These are phyloP conservation scores for Drosophila asahinai DNA, from an alignment of 1,140 invertebrate genomes.

Conservation along the genomic window DNA sequence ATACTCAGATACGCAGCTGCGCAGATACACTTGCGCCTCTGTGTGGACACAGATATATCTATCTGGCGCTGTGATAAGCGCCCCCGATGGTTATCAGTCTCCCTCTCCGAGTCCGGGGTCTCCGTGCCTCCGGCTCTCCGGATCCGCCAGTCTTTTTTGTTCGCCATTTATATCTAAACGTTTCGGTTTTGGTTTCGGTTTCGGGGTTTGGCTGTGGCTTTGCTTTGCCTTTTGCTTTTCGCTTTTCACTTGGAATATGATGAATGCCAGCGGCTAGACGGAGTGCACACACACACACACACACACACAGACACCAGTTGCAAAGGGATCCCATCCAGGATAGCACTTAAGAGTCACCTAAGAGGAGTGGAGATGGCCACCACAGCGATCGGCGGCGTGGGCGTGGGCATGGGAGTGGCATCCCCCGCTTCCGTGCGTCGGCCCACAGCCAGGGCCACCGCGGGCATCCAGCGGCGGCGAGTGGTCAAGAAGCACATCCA, in stretches of 20 bases:
- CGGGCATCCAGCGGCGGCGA: slow-evolving; percentile 76
- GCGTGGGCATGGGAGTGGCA: slow-evolving; percentile 17
- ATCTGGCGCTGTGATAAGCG: slow-evolving; percentile 64
- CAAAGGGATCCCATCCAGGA: slow-evolving; percentile 5
- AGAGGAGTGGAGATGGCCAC: slow-evolving; percentile 24
- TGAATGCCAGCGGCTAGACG: slow-evolving; percentile 69
- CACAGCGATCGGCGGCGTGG: slow-evolving; percentile 36
- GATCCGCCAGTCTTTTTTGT: slow-evolving; percentile 25
- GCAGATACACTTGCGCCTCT: slow-evolving; percentile 29
- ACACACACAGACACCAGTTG: slow-evolving; percentile 51
- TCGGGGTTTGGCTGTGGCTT: slow-evolving; percentile 6
- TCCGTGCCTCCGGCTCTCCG: slow-evolving; percentile 24
- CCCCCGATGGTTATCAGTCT: slow-evolving; percentile 72
- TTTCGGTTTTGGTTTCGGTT: slow-evolving; percentile 4
- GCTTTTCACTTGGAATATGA: slow-evolving; percentile 56
- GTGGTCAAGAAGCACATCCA: slow-evolving; percentile 84
- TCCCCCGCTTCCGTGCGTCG: slow-evolving; percentile 47
- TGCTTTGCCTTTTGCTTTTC: slow-evolving; percentile 16
- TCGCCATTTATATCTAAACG: slow-evolving; percentile 74
- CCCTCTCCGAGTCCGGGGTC: slow-evolving; percentile 21
- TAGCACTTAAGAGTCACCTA: background rate
- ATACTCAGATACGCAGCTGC: slow-evolving; percentile 33
- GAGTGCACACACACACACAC: slow-evolving; percentile 44
- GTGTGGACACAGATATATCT: slow-evolving; percentile 41
- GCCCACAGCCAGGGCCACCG: slow-evolving; percentile 68